Evolutionary conservation across 2,113 vertebrate species (phyloP).

Genomic region (Shinisaurus crocodilurus): DNA sequence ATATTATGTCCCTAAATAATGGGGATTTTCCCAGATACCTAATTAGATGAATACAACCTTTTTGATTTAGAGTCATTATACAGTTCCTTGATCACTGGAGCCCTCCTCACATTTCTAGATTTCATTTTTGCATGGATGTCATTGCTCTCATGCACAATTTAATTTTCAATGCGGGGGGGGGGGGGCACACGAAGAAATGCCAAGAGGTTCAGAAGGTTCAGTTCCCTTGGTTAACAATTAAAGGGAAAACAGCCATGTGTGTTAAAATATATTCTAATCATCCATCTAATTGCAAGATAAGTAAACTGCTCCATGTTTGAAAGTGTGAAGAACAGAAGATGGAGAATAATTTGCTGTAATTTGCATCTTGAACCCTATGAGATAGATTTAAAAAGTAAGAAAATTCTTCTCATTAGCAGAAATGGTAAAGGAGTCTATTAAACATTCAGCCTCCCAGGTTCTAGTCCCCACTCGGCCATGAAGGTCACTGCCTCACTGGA

Average conservation of each 20-base stretch:
- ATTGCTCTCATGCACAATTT: conserved; percentile 36
- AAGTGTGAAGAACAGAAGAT: conserved; percentile 7
- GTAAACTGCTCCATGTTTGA: conserved; percentile 34
- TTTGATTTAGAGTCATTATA: conserved; percentile 3
- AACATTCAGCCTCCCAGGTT: not conserved
- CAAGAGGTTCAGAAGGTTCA: conserved; percentile 25
- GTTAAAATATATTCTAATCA: not conserved
- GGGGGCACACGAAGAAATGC: conserved; percentile 46
- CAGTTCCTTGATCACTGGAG: conserved; percentile 9
- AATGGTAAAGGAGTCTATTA: conserved; percentile 19
- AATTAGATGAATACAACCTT: conserved; percentile 19
- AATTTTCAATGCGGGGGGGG: conserved; percentile 29
- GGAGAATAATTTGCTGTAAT: conserved; percentile 37
- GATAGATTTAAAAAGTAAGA: not conserved
- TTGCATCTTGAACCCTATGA: conserved; percentile 12
- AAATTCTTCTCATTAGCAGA: not conserved
- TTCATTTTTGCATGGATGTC: conserved; percentile 36
- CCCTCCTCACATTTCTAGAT: conserved; percentile 30
- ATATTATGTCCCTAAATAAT: conserved; percentile 38
- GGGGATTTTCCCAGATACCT: conserved; percentile 17
- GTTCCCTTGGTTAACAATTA: conserved; percentile 54
- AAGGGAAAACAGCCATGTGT: conserved; percentile 35
- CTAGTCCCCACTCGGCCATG: no score
- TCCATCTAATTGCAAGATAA: conserved; percentile 38
- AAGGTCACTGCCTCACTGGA: no score